Conservation (phyloP, 1,140 invertebrate genomes). For the Aphis gossypii region DNA sequence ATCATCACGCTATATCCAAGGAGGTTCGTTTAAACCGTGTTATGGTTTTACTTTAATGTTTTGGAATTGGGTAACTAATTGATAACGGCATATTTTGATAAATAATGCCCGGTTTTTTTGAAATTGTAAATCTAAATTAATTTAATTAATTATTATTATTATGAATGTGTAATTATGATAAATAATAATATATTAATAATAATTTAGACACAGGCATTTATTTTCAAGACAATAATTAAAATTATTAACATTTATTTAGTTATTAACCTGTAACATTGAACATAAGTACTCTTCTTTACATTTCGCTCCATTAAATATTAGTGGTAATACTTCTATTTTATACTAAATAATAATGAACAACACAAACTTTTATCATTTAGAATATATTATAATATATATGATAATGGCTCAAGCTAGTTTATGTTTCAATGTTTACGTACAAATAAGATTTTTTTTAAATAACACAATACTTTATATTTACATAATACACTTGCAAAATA, state of each 20-base stretch:
- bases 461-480: too few relatives aligned
- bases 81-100: slow-evolving; percentile 1
- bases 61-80: background rate
- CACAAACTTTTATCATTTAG: too few relatives aligned
- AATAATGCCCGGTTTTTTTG: slow-evolving; percentile 12
- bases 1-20: slow-evolving; percentile 45
- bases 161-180: too few relatives aligned
- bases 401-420: too few relatives aligned
- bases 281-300: background rate
- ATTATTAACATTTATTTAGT: background rate
- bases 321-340: background rate
- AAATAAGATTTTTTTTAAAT: too few relatives aligned
- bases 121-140: background rate
- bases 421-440: too few relatives aligned
- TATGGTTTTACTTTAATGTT: background rate
- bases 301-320: background rate
- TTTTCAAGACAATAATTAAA: background rate
- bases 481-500: too few relatives aligned
- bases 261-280: background rate
- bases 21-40: background rate
- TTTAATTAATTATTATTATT: background rate
- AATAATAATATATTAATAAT: too few relatives aligned
- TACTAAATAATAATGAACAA: background rate
- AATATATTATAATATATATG: too few relatives aligned
- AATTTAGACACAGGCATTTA: background rate